These are phyloP conservation scores for Hyles lineata DNA, from an alignment of 2,888 invertebrate genomes.

Conservation along the genomic window DNA sequence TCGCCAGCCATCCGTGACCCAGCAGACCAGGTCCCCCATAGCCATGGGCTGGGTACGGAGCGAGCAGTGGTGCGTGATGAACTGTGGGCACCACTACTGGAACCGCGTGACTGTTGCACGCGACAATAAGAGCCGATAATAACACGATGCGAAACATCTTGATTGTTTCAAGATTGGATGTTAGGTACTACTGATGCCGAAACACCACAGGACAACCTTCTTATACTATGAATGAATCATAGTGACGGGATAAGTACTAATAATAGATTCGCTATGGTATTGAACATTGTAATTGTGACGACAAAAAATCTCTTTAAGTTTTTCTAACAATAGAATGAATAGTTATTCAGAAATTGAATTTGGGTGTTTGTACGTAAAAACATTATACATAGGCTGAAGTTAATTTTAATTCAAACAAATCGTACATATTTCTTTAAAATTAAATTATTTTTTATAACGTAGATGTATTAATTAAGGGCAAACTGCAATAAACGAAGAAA, in stretches of 20 bases:
- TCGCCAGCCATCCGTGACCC: conserved; percentile 37
- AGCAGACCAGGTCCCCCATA: conserved; percentile 46
- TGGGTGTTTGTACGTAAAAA: conserved; percentile 29
- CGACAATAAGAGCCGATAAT: conserved; percentile 56
- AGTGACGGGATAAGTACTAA: conserved; percentile 67
- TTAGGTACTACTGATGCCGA: conserved; percentile 54
- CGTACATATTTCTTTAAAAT: no score
- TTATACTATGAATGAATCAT: conserved; percentile 70
- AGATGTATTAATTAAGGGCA: no score
- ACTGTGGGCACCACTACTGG: conserved; percentile 56
- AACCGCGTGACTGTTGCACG: conserved; percentile 62
- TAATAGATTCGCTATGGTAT: conserved; percentile 68
- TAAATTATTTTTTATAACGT: no score
- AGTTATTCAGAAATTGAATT: conserved; percentile 43
- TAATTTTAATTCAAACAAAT: no score
- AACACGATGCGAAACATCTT: conserved; percentile 62
- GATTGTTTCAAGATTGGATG: conserved; percentile 40
- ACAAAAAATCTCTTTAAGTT: conserved; percentile 55
- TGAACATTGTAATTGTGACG: conserved; percentile 59
- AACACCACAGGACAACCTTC: conserved; percentile 52
- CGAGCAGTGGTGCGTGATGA: conserved; percentile 58
- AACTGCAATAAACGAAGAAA: no score
- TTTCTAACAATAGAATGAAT: conserved; percentile 50
- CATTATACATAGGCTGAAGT: not conserved
- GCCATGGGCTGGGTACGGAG: conserved; percentile 40